Percentiles rank a stretch among this genome's conserved stretches.
Evolutionary conservation across 2,797 vertebrate genomes (phyloP).

Genomic region (Sebastes wilsoni): DNA sequence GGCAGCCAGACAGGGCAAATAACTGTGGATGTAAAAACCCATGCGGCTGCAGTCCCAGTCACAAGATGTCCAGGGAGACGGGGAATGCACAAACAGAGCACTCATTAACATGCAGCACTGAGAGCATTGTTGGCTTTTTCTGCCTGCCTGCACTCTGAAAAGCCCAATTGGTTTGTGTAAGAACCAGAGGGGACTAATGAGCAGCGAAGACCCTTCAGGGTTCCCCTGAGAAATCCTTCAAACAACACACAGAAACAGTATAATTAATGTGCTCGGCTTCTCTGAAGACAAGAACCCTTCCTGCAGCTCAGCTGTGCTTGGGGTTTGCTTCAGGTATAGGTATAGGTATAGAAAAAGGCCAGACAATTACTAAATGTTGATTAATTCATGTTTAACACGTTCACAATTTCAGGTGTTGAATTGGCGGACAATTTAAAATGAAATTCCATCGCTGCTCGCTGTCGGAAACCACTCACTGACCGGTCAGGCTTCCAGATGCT

Average conservation of each 20-base stretch:
- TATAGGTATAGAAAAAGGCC: background rate
- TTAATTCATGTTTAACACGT: background rate
- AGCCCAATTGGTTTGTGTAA: background rate
- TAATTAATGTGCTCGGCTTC: background rate
- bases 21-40: slow-evolving; percentile 32
- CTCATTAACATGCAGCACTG: slow-evolving; percentile 38
- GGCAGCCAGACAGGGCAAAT: slow-evolving; percentile 47
- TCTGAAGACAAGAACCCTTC: background rate
- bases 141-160: background rate
- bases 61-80: slow-evolving; percentile 31
- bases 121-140: slow-evolving; percentile 20
- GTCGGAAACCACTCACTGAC: background rate
- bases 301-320: background rate
- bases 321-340: background rate
- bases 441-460: too few species aligned
- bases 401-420: background rate
- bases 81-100: slow-evolving; percentile 41
- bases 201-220: background rate
- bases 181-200: slow-evolving; percentile 4
- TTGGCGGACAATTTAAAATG: rapidly evolving
- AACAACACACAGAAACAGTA: background rate
- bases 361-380: background rate
- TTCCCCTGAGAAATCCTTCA: background rate
- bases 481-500: background rate
- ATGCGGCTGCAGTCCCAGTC: slow-evolving; percentile 13